These are phyloP conservation scores for Malacosoma neustria DNA, from an alignment of 2,888 invertebrate genomes.

Conservation along the genomic window DNA sequence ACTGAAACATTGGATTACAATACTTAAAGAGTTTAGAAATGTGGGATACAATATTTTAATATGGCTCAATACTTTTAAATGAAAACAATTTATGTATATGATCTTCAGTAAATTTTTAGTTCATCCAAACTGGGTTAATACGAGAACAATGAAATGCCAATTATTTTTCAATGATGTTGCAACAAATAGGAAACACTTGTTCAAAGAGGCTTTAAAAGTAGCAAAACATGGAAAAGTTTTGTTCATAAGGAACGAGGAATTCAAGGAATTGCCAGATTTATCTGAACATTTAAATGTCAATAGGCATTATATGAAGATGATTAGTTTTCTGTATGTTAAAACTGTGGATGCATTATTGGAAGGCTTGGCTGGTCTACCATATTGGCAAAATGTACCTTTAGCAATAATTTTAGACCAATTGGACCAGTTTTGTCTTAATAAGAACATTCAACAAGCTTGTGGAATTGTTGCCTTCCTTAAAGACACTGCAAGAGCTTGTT, in stretches of 20 bases:
- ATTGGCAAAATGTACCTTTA: constrained; percentile 51
- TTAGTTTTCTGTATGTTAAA: constrained; percentile 55
- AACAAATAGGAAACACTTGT: constrained; percentile 44
- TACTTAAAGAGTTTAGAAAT: too few species aligned
- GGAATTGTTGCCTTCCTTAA: constrained; percentile 43
- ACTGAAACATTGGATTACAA: too few species aligned
- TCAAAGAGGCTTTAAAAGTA: constrained; percentile 41
- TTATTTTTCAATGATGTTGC: constrained; percentile 34
- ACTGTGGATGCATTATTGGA: constrained; percentile 43
- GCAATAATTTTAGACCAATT: constrained; percentile 56
- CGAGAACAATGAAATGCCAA: constrained; percentile 12
- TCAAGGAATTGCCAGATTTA: constrained; percentile 51
- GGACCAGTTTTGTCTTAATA: constrained; percentile 35
- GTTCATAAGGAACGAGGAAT: constrained; percentile 47
- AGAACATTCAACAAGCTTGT: constrained; percentile 44
- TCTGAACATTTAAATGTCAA: constrained; percentile 47
- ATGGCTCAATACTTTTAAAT: too few species aligned
- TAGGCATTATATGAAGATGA: constrained; percentile 58
- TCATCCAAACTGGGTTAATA: too few species aligned
- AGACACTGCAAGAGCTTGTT: constrained; percentile 41
- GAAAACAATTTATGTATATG: too few species aligned
- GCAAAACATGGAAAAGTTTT: constrained; percentile 53
- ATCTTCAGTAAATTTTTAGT: too few species aligned
- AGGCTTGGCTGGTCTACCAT: constrained; percentile 40
- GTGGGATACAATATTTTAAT: too few species aligned